A percentile compares a stretch with the other conserved stretches of the same genome.
These are phyloP conservation scores for Smithornis capensis DNA, from an alignment of 2,113 vertebrate species.

Conservation along the genomic window DNA sequence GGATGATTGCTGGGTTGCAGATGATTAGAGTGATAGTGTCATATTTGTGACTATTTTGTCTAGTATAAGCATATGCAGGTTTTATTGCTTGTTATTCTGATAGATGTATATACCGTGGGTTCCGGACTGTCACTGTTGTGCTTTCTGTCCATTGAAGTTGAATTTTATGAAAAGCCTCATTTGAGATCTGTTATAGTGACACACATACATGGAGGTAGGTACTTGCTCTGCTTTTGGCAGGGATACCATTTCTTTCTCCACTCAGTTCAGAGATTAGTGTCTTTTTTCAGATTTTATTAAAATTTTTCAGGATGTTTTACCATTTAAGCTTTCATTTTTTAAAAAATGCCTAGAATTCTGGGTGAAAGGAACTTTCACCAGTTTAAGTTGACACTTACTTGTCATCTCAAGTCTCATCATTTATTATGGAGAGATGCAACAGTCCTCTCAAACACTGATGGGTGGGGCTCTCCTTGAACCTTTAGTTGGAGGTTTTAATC, in stretches of 20 bases:
- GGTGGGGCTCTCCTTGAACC: neutral
- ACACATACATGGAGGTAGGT: neutral
- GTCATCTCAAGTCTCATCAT: neutral
- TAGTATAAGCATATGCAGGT: neutral
- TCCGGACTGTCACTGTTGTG: neutral
- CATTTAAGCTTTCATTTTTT: neutral
- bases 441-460: rapidly evolving
- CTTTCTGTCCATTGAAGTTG: neutral
- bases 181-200: neutral
- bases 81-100: neutral
- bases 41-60: conserved; percentile 31
- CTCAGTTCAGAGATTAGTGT: neutral
- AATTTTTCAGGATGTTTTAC: neutral
- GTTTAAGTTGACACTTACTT: neutral
- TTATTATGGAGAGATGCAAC: neutral
- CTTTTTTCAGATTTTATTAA: neutral
- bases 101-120: neutral
- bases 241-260: neutral
- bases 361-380: neutral
- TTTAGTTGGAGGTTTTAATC: neutral
- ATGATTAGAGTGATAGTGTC: neutral
- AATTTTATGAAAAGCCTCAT: neutral
- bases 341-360: neutral
- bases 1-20: conserved; percentile 8
- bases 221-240: neutral